phyloP scores from a whole-genome alignment of 2,888 invertebrate genomes.

The Anoplius nigerrimus region DNA sequence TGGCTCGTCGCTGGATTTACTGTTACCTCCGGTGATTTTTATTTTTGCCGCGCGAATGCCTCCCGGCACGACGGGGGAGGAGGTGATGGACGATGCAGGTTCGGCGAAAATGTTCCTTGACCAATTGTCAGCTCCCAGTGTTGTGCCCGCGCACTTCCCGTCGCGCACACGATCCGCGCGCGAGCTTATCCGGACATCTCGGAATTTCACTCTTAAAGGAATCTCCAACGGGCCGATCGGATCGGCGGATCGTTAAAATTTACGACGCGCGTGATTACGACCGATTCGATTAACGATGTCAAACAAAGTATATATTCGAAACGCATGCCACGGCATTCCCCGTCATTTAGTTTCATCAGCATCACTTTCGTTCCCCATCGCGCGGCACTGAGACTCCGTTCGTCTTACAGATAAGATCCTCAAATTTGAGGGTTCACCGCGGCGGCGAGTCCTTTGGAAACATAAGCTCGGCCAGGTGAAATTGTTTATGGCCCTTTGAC shows the following conservation, averaged over 20 bases:
- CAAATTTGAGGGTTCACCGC: slow-evolving; percentile 42
- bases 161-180: background rate
- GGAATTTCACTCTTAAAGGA: slow-evolving; percentile 32
- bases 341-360: slow-evolving; percentile 58
- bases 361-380: slow-evolving; percentile 45
- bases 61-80: no score
- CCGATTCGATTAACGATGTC: slow-evolving; percentile 62
- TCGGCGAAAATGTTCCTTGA: no score
- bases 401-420: slow-evolving; percentile 55
- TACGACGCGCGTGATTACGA: slow-evolving; percentile 63
- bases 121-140: background rate
- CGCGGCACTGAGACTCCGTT: slow-evolving; percentile 53
- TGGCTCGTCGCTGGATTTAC: no score
- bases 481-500: background rate
- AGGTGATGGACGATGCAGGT: no score
- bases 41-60: no score
- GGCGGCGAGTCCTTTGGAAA: background rate
- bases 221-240: slow-evolving; percentile 26
- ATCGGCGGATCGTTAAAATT: slow-evolving; percentile 63
- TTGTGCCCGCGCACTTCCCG: background rate
- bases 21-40: no score
- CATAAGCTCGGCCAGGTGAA: background rate
- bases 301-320: slow-evolving; percentile 53
- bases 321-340: slow-evolving; percentile 48
- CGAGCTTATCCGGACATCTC: slow-evolving; percentile 41